Percentiles rank a stretch among this genome's conserved stretches.
Conservation (phyloP, 2,113 vertebrate genomes). For the Electrona antarctica region DNA sequence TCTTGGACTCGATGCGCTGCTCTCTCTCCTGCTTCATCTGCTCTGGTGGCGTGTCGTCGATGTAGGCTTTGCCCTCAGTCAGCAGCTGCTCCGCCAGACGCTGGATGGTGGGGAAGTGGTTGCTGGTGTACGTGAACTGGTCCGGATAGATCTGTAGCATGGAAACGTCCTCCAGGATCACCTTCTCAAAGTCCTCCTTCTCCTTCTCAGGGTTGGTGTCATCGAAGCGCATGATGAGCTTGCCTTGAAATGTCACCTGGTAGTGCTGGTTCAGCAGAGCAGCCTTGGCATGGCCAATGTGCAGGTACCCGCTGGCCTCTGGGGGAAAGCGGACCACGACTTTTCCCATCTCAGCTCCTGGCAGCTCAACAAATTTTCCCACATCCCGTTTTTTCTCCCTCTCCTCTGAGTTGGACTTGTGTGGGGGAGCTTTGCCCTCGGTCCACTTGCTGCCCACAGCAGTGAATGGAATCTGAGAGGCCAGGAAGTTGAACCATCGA, state of each 20-base stretch:
- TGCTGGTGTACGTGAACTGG: constrained; percentile 97
- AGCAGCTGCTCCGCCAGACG: constrained; percentile 90
- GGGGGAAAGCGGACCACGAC: constrained; percentile 97
- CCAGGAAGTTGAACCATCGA: constrained; percentile 93
- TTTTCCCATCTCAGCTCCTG: constrained; percentile 95
- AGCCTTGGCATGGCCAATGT: constrained; percentile 98
- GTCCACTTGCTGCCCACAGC: constrained; percentile 84
- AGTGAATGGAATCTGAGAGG: constrained; percentile 83
- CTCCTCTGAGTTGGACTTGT: constrained; percentile 66
- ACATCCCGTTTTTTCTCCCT: constrained; percentile 93
- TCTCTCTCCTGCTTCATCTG: constrained; percentile 96
- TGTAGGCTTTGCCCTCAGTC: constrained; percentile 90
- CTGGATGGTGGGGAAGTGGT: constrained; percentile 92
- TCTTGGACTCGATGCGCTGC: constrained; percentile 88
- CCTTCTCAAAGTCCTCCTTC: constrained; percentile 99
- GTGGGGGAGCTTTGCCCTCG: constrained; percentile 46
- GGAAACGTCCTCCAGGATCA: constrained; percentile 95
- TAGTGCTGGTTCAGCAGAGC: constrained; percentile 98
- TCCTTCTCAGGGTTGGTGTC: constrained; percentile 99
- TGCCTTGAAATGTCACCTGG: constrained; percentile 96
- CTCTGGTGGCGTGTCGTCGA: constrained; percentile 93
- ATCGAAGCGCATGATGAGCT: constrained; percentile 99
- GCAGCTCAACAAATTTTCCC: constrained; percentile 96
- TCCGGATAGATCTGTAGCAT: constrained; percentile 97
- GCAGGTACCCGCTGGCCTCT: constrained; percentile 98